These are phyloP conservation scores for Trichoplusia ni DNA, from an alignment of 1,140 invertebrate genomes.

Conservation along the genomic window DNA sequence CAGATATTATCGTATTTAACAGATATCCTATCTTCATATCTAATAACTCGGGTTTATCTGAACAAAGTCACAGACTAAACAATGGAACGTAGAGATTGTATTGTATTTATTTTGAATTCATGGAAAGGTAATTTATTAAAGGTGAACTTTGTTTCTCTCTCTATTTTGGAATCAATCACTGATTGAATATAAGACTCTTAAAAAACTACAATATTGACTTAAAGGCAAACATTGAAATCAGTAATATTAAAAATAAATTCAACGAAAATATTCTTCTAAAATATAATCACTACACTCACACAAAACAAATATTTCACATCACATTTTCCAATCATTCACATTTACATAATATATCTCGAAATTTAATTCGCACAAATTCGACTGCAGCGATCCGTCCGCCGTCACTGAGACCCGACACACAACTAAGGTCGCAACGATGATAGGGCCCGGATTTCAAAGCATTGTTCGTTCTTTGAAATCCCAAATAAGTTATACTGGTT, in stretches of 20 bases:
- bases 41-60: neutral
- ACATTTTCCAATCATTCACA: no score
- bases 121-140: no score
- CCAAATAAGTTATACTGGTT: neutral
- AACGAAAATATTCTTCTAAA: no score
- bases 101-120: neutral
- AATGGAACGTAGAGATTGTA: neutral
- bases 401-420: constrained; percentile 5
- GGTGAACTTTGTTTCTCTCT: no score
- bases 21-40: neutral
- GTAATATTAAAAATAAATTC: neutral
- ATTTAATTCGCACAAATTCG: no score
- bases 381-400: constrained; percentile 23
- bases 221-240: neutral
- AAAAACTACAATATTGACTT: no score
- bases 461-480: constrained; percentile 37
- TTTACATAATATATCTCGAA: no score
- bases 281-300: no score
- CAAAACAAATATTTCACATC: no score
- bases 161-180: neutral
- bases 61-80: neutral
- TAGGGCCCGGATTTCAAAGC: constrained; percentile 32
- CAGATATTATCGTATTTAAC: no score
- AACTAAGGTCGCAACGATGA: constrained; percentile 38
- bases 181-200: no score